Conservation (phyloP, 1,140 invertebrate species). For the Drosophila takahashii region DNA sequence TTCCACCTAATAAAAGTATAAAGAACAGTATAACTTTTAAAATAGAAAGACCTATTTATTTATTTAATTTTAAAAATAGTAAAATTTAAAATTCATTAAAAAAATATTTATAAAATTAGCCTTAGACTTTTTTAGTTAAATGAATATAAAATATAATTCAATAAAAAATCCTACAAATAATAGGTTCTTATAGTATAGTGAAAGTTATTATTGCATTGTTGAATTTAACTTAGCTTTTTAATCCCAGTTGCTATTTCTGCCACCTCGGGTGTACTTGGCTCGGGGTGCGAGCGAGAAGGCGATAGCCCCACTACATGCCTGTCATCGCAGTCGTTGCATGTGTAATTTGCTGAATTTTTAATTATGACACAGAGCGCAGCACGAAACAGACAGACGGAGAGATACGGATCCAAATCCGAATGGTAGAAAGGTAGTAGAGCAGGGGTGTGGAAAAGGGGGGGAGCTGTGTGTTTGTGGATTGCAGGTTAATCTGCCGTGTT, state of each 20-base stretch:
- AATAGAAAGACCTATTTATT: no score
- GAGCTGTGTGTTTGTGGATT: slow-evolving; percentile 9
- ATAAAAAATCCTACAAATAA: no score
- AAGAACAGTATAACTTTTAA: no score
- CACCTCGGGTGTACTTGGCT: neutral
- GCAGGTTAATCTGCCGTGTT: slow-evolving; percentile 51
- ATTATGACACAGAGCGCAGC: slow-evolving; percentile 66
- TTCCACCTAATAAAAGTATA: no score
- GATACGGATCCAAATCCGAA: slow-evolving; percentile 35
- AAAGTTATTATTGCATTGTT: no score
- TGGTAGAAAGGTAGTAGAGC: slow-evolving; percentile 1
- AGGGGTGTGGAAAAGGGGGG: neutral
- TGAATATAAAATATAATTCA: no score
- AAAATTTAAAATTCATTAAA: no score
- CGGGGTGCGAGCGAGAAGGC: slow-evolving; percentile 1
- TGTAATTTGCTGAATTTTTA: slow-evolving; percentile 77
- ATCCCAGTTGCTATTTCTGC: neutral
- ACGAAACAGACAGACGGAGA: slow-evolving; percentile 13
- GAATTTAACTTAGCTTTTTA: neutral
- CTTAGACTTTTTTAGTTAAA: no score
- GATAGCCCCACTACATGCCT: slow-evolving; percentile 19
- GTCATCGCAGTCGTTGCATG: slow-evolving; percentile 59
- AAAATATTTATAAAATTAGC: no score
- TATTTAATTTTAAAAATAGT: no score
- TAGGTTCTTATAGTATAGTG: no score